Conservation (phyloP, 1,140 invertebrate species). For the Diachasma alloeum region DNA sequence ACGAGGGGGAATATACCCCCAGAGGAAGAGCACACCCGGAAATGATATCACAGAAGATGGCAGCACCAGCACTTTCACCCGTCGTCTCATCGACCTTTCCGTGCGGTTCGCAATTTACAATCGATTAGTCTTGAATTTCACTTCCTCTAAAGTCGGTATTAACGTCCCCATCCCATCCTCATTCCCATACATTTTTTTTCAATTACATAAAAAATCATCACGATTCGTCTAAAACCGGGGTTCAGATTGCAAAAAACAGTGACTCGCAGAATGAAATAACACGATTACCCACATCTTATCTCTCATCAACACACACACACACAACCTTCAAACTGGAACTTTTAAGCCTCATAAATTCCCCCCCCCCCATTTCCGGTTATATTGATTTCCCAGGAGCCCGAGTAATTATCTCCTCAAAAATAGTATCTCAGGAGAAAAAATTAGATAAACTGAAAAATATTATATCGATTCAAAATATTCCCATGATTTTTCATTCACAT, state of each 20-base stretch:
- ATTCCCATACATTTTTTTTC: neutral
- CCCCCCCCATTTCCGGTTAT: neutral
- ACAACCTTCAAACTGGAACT: neutral
- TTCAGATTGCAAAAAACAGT: too few relatives aligned
- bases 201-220: too few relatives aligned
- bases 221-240: too few relatives aligned
- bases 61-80: neutral
- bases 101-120: neutral
- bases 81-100: neutral
- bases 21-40: too few relatives aligned
- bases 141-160: neutral
- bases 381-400: neutral
- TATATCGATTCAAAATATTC: too few relatives aligned
- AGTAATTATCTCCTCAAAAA: too few relatives aligned
- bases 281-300: too few relatives aligned
- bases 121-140: neutral
- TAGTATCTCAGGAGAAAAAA: too few relatives aligned
- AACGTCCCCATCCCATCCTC: neutral
- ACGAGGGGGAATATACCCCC: too few relatives aligned
- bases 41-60: neutral
- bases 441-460: too few relatives aligned
- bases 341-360: neutral
- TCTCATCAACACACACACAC: neutral
- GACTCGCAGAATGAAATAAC: too few relatives aligned
- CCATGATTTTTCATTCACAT: too few relatives aligned